Percentiles rank a stretch among this genome's conserved stretches.
Conservation (phyloP, 2,888 invertebrate species). For the Anthoptus insignis region DNA sequence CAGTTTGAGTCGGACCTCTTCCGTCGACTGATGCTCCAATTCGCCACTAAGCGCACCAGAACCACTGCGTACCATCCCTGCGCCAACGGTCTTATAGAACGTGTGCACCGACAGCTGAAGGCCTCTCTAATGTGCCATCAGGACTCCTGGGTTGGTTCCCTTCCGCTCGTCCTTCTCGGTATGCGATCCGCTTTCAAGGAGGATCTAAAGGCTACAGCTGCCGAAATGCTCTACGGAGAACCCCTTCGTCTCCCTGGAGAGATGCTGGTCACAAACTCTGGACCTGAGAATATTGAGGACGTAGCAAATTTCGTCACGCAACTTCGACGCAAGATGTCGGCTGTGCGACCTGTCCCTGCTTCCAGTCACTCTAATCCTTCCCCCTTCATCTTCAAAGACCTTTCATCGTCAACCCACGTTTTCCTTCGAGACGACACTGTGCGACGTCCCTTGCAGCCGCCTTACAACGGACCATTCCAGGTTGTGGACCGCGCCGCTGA, state of each 20-base stretch:
- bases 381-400: neutral
- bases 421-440: constrained; percentile 12
- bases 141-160: neutral
- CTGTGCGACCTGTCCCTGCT: neutral
- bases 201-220: neutral
- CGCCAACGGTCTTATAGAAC: neutral
- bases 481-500: constrained; percentile 21
- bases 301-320: neutral
- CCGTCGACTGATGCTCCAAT: neutral
- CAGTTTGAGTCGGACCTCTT: neutral
- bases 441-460: constrained; percentile 31
- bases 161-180: neutral
- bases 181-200: neutral
- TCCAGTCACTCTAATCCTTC: neutral
- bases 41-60: neutral
- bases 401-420: neutral
- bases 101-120: neutral
- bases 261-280: neutral
- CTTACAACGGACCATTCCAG: constrained; percentile 30
- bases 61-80: neutral
- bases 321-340: constrained; percentile 18
- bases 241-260: neutral
- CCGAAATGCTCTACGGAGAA: neutral
- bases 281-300: too few relatives aligned
- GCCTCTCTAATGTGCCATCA: neutral